Base-by-base conservation (phyloP, 2,797 vertebrate genomes). In the Fistularia commersonii region DNA sequence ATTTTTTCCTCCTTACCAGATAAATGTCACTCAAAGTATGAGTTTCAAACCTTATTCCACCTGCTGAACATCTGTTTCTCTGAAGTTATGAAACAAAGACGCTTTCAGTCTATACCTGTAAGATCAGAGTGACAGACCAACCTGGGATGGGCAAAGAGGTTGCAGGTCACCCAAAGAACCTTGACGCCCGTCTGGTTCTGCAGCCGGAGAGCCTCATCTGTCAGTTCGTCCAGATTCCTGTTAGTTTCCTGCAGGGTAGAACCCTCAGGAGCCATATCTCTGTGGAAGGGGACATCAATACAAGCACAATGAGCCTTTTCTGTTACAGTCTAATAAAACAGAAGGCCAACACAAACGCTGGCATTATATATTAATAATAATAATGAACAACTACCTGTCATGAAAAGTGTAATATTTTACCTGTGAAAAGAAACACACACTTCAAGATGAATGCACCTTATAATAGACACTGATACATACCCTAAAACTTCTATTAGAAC, bases 391-490 rank as follows among this genome's bases (percentile, higher is more conserved):
- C 38, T 74, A 87, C 87, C 88, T 82, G 85, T 88, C 87, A 54
- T 88, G 87, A 74, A 88, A 88, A 2, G 86, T 88, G 77, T 90
- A 88, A 71, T 87, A 88, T 54, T 85, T 88, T 48, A 87, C 86
- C 88, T 90, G 74, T 35, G 56, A 55, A 64, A 67, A 66, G 35
- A 72, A 61, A 51, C 34, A 74, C n/a, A 70, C 3, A 14, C 60
- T 10, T 60, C 2, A 43, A 32, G 39, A 11, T 32, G n/a, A 42
- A 54, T 45, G 33, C 33, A 5, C 34, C n/a, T n/a, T n/a, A n/a
- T n/a, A n/a, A n/a, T n/a, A n/a, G n/a, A n/a, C n/a, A n/a, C n/a
- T n/a, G n/a, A n/a, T n/a, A n/a, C n/a, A n/a, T n/a, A n/a, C 6
- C 8, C 13, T 10, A 8, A 37, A 1, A 35, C 13, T 14, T 14